Evolutionary conservation across 1,140 invertebrate species (phyloP).

Genomic region (Stenopsyche tienmushanensis): DNA sequence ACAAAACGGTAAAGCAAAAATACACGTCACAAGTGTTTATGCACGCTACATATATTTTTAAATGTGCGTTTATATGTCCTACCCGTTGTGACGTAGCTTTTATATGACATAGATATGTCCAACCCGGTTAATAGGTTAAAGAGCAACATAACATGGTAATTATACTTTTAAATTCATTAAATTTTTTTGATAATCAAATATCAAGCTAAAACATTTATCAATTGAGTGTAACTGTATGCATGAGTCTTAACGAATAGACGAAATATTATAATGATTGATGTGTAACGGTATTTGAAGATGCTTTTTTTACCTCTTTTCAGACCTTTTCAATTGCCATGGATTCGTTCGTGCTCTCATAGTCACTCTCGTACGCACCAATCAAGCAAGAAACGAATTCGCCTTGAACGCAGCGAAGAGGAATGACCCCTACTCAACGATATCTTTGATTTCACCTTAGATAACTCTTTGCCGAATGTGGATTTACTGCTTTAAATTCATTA

Average conservation of each 20-base stretch:
- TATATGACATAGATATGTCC: too few relatives aligned
- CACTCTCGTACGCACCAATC: background rate
- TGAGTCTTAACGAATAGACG: too few relatives aligned
- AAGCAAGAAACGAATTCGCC: background rate
- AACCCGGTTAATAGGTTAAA: background rate
- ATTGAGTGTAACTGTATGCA: background rate
- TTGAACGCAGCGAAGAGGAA: background rate
- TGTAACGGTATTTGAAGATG: too few relatives aligned
- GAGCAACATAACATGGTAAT: background rate
- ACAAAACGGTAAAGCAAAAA: too few relatives aligned
- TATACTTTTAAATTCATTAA: background rate
- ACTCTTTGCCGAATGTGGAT: too few relatives aligned
- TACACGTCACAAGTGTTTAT: too few relatives aligned
- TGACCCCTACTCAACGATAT: background rate
- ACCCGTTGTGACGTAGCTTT: too few relatives aligned
- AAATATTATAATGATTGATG: background rate
- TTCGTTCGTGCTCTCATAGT: background rate
- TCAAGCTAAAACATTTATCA: background rate
- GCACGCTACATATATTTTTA: too few relatives aligned
- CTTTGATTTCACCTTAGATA: too few relatives aligned
- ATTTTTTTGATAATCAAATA: background rate
- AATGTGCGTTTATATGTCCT: too few relatives aligned
- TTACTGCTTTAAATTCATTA: too few relatives aligned
- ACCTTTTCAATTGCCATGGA: conserved; percentile 1
- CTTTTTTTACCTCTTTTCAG: background rate